Percentiles rank a stretch among this genome's conserved stretches.
These are phyloP conservation scores for Pitangus sulphuratus DNA, from an alignment of 2,797 vertebrate genomes.

Conservation along the genomic window DNA sequence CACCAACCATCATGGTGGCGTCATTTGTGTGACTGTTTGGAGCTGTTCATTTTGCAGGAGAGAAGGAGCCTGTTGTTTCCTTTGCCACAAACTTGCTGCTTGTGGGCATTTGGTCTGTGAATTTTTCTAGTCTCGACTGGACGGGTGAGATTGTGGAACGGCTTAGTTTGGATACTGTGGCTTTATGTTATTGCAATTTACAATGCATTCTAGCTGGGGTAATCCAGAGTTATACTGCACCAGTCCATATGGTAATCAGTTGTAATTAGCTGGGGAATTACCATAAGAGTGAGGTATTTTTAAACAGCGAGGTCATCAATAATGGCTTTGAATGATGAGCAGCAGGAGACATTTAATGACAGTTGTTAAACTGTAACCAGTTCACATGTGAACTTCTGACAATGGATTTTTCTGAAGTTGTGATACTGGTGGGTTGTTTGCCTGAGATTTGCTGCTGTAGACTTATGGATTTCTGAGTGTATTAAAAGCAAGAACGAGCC, in stretches of 20 bases:
- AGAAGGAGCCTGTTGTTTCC: neutral
- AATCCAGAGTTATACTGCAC: neutral
- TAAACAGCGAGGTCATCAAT: neutral
- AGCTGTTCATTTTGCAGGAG: neutral
- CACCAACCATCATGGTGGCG: neutral
- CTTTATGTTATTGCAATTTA: neutral
- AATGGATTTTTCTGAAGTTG: neutral
- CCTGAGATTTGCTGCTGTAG: neutral
- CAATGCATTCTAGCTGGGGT: neutral
- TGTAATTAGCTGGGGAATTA: neutral
- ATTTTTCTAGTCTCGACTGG: neutral
- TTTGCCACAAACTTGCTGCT: neutral
- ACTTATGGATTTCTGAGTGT: neutral
- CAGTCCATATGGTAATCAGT: neutral
- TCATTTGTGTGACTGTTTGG: neutral
- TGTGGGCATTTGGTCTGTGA: neutral
- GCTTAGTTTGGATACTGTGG: neutral
- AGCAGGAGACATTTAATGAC: neutral
- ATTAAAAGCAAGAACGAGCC: neutral
- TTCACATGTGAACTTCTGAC: neutral
- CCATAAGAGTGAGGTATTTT: neutral
- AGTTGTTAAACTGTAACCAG: neutral
- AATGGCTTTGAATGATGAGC: neutral
- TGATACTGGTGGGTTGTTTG: neutral
- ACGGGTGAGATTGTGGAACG: neutral